A percentile compares a stretch with the other conserved stretches of the same genome.
Evolutionary conservation across 2,797 vertebrate genomes (phyloP).

Genomic region (Zalophus californianus): DNA sequence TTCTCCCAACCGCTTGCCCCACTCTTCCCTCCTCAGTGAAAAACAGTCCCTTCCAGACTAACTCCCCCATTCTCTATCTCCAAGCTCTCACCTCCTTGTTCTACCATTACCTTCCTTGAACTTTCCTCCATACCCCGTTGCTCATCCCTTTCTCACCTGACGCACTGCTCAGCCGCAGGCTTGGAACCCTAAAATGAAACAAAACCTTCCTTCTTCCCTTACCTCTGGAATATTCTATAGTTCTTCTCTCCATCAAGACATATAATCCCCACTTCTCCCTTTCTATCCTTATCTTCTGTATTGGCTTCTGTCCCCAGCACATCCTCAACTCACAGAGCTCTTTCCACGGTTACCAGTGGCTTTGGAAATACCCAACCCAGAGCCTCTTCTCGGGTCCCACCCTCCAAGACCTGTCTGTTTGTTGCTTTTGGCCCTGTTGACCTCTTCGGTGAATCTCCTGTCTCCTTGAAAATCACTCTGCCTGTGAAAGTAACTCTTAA

Average conservation of each 20-base stretch:
- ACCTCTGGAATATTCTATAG: conserved; percentile 3
- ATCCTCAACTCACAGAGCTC: conserved; percentile 16
- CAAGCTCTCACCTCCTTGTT: neutral
- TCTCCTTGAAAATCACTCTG: neutral
- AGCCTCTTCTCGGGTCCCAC: neutral
- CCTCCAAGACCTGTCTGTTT: neutral
- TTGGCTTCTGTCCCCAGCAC: neutral
- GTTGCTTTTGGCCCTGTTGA: neutral
- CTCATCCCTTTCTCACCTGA: neutral
- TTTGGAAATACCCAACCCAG: neutral
- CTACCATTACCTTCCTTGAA: neutral
- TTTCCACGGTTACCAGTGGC: conserved; percentile 5
- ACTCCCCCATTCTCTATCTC: neutral
- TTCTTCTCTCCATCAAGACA: conserved; percentile 30
- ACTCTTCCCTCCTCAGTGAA: neutral
- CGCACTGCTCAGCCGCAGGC: conserved; percentile 5
- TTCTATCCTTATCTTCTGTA: neutral
- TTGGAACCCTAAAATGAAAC: conserved; percentile 59
- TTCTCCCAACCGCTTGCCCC: neutral
- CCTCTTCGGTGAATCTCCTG: neutral
- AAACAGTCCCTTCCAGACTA: neutral
- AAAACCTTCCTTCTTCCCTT: neutral
- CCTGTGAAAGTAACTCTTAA: neutral
- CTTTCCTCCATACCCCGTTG: neutral
- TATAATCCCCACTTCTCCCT: conserved; percentile 24